Conservation (phyloP, 1,140 invertebrate species). For the Phocides pigmalion region DNA sequence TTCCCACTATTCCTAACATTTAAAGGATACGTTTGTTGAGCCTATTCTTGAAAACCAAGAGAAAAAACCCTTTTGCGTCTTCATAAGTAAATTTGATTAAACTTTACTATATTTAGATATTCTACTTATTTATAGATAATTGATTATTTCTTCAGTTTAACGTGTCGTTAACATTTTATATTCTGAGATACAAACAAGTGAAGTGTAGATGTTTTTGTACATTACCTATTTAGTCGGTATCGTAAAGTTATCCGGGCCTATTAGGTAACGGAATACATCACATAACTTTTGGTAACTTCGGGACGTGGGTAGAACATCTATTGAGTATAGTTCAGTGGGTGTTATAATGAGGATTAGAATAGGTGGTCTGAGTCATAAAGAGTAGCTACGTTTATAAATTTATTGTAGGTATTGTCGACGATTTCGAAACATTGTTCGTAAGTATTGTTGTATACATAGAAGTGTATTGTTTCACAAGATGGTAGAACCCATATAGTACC, state of each 20-base stretch:
- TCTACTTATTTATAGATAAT: no score
- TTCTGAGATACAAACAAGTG: neutral
- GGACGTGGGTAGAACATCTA: constrained; percentile 18
- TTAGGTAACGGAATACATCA: constrained; percentile 24
- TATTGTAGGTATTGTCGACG: constrained; percentile 15
- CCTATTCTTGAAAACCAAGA: no score
- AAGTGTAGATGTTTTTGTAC: neutral
- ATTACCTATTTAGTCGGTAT: constrained; percentile 1
- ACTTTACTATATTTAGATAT: no score
- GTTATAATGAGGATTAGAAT: constrained; percentile 32
- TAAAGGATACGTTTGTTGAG: no score
- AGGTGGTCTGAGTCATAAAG: constrained; percentile 30
- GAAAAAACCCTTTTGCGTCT: no score
- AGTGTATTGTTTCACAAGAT: neutral
- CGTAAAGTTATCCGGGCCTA: constrained; percentile 10
- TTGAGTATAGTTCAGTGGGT: constrained; percentile 22
- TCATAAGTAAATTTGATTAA: no score
- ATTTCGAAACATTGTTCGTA: constrained; percentile 13
- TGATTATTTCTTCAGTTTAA: no score
- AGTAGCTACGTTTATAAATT: constrained; percentile 22
- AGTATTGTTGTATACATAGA: neutral
- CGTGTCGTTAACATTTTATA: no score
- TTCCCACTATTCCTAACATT: no score
- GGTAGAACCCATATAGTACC: no score
- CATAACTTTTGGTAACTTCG: constrained; percentile 25